A percentile compares a stretch with the other conserved stretches of the same genome.
These are phyloP conservation scores for Andrena haemorrhoa DNA, from an alignment of 2,888 invertebrate genomes.

Conservation along the genomic window DNA sequence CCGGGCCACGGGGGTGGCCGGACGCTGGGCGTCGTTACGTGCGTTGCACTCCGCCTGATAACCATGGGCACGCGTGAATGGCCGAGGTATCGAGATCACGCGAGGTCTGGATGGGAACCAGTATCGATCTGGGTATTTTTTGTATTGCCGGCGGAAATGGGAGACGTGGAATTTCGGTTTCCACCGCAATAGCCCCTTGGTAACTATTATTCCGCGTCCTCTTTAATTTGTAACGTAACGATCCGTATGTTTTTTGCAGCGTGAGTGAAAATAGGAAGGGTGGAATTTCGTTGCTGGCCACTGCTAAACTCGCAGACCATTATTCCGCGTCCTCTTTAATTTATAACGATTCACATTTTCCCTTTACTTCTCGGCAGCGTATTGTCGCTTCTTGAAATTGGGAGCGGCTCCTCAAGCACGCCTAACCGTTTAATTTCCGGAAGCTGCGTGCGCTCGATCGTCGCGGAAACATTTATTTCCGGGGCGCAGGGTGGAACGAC, in stretches of 20 bases:
- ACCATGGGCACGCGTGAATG: constrained; percentile 43
- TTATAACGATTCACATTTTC: constrained; percentile 19
- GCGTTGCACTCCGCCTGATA: constrained; percentile 34
- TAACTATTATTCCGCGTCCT: too few relatives aligned
- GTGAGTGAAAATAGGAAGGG: too few relatives aligned
- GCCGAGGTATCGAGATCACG: constrained; percentile 45
- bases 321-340: too few relatives aligned
- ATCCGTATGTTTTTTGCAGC: too few relatives aligned
- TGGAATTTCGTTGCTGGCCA: too few relatives aligned
- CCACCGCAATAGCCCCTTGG: too few relatives aligned
- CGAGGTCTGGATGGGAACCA: constrained; percentile 36
- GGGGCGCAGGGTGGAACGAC: constrained; percentile 13
- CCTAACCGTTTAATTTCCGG: constrained; percentile 69
- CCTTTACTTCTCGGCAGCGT: neutral
- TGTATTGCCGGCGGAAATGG: constrained; percentile 22
- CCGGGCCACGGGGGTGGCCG: constrained; percentile 14
- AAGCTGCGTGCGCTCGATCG: constrained; percentile 61
- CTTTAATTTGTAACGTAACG: too few relatives aligned
- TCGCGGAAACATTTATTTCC: constrained; percentile 63
- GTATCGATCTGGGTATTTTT: constrained; percentile 49
- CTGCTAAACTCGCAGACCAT: too few relatives aligned
- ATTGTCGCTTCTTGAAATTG: constrained; percentile 38
- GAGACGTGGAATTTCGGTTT: neutral
- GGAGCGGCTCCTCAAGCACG: constrained; percentile 45
- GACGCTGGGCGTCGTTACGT: constrained; percentile 33